Evolutionary conservation across 2,888 invertebrate genomes (phyloP).

Genomic region (Dinocampus coccinellae): DNA sequence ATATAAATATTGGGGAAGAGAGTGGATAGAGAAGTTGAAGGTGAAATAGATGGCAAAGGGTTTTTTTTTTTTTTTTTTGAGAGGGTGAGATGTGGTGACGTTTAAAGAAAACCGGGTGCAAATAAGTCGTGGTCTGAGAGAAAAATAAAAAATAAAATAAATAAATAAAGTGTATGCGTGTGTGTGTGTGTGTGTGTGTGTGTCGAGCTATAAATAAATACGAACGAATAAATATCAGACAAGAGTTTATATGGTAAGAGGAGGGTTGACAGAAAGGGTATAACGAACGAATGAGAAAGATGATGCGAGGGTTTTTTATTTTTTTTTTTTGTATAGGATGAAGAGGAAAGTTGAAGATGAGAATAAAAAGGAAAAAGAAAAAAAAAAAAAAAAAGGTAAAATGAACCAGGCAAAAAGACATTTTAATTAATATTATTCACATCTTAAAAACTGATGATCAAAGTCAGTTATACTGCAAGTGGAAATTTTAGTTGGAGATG

Average conservation of each 20-base stretch:
- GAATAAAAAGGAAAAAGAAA: background rate
- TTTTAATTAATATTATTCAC: conserved; percentile 69
- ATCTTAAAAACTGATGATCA: conserved; percentile 66
- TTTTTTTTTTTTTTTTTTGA: too few relatives aligned
- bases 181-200: background rate
- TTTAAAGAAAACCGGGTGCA: conserved; percentile 62
- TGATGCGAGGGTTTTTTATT: background rate
- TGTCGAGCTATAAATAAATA: conserved; percentile 64
- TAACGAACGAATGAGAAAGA: background rate
- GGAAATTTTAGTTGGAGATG: background rate
- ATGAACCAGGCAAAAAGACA: conserved; percentile 59
- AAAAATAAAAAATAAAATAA: conserved; percentile 56
- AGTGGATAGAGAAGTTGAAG: conserved; percentile 35
- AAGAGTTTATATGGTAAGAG: conserved; percentile 58
- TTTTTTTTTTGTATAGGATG: background rate
- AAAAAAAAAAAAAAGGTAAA: conserved; percentile 17
- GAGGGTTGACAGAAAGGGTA: conserved; percentile 40
- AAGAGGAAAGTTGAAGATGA: background rate
- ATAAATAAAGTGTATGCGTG: background rate
- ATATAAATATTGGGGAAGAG: conserved; percentile 26
- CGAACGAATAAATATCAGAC: conserved; percentile 68
- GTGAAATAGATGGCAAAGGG: conserved; percentile 52
- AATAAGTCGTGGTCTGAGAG: conserved; percentile 42
- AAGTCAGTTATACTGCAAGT: conserved; percentile 39
- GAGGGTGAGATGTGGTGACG: conserved; percentile 53